Evolutionary conservation across 2,797 vertebrate species (phyloP).

Genomic region (Chelmon rostratus): DNA sequence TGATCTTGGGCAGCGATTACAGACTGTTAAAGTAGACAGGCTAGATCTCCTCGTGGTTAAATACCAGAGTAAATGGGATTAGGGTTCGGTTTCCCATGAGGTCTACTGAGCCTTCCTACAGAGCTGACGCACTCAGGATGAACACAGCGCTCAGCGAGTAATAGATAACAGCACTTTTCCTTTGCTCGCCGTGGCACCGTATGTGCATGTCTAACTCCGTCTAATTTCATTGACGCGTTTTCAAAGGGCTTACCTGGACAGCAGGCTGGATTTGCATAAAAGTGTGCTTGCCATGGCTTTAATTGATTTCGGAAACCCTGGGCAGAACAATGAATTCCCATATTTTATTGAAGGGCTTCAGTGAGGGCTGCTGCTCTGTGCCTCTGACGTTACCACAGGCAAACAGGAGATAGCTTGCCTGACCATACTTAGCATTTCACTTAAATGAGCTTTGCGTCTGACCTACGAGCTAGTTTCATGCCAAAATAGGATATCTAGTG

Average conservation of each 20-base stretch:
- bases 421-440: not conserved
- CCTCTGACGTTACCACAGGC: not conserved
- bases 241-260: constrained; percentile 47
- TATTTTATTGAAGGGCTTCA: constrained; percentile 21
- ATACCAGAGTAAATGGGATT: constrained; percentile 78
- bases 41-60: constrained; percentile 65
- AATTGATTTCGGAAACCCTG: constrained; percentile 52
- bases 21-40: constrained; percentile 49
- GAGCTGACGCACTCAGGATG: constrained; percentile 43
- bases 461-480: not conserved
- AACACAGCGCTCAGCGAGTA: constrained; percentile 25
- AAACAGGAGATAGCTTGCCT: not conserved
- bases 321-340: constrained; percentile 39
- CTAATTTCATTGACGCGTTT: constrained; percentile 50
- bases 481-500: not conserved
- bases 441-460: not conserved
- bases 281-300: constrained; percentile 8
- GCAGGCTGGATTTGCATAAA: constrained; percentile 33
- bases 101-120: constrained; percentile 41
- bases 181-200: constrained; percentile 17
- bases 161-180: constrained; percentile 35
- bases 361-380: not conserved
- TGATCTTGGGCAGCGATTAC: constrained; percentile 70
- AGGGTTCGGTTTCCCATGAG: constrained; percentile 61
- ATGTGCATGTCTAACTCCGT: constrained; percentile 22